Percentiles rank a stretch among this genome's conserved stretches.
Evolutionary conservation across 2,888 invertebrate genomes (phyloP).

Genomic region (Ischnus inquisitorius): DNA sequence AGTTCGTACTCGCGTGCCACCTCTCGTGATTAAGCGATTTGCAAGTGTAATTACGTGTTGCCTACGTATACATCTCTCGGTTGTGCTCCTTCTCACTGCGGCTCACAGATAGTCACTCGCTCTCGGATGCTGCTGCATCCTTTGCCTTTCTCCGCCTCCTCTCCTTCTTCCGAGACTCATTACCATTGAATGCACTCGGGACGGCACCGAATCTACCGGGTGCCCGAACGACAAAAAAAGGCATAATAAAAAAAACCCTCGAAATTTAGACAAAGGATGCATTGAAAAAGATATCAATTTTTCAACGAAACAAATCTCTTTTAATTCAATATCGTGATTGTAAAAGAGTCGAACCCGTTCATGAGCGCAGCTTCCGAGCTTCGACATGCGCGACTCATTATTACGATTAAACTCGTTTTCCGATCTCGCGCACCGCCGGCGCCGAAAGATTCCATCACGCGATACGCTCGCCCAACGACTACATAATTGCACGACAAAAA

Average conservation of each 20-base stretch:
- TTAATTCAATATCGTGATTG: not conserved
- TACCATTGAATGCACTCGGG: conserved; percentile 30
- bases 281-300: not conserved
- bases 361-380: not conserved
- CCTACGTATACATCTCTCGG: conserved; percentile 38
- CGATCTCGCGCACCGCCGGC: not conserved
- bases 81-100: conserved; percentile 22
- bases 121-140: conserved; percentile 33
- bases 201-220: conserved; percentile 9
- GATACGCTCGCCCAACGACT: conserved; percentile 29
- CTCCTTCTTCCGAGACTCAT: conserved; percentile 39
- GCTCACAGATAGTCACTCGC: not conserved
- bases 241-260: not conserved
- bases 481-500: conserved; percentile 12
- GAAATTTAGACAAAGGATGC: not conserved
- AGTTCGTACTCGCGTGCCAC: conserved; percentile 33
- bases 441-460: conserved; percentile 36
- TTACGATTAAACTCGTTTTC: not conserved
- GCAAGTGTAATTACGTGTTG: conserved; percentile 54
- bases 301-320: not conserved
- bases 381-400: not conserved
- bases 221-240: not conserved
- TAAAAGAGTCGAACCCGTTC: conserved; percentile 2
- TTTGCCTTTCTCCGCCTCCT: conserved; percentile 22
- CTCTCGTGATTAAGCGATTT: conserved; percentile 50